These are phyloP conservation scores for Solen grandis DNA, from an alignment of 1,140 invertebrate genomes.

Conservation along the genomic window DNA sequence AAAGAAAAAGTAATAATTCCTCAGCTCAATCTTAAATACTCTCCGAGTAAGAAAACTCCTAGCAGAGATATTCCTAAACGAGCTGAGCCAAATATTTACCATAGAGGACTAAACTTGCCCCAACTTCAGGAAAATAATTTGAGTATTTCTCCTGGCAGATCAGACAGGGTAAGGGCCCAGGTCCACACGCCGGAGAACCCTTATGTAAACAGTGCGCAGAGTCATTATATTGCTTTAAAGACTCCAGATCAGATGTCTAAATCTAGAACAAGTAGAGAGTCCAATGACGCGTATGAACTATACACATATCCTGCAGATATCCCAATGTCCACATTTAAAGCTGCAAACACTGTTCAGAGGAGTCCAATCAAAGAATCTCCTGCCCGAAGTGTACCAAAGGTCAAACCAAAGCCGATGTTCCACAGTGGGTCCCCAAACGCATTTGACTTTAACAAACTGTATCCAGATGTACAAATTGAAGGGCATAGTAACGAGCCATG, in stretches of 20 bases:
- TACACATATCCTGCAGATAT: conserved; percentile 51
- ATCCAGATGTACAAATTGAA: not conserved
- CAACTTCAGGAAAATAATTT: conserved; percentile 32
- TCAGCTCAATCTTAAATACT: not conserved
- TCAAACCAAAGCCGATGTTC: conserved; percentile 43
- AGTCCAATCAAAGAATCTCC: conserved; percentile 46
- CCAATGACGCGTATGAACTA: conserved; percentile 49
- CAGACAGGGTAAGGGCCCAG: conserved; percentile 15
- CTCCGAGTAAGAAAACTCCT: conserved; percentile 14
- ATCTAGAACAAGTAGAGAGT: conserved; percentile 26
- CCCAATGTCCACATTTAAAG: conserved; percentile 47
- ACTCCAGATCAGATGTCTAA: conserved; percentile 11
- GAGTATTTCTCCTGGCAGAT: conserved; percentile 30
- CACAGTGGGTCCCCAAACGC: conserved; percentile 41
- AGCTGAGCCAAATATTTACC: conserved; percentile 46
- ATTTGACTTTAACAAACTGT: conserved; percentile 41
- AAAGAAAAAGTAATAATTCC: conserved; percentile 44
- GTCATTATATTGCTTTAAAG: conserved; percentile 32
- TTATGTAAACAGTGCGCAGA: conserved; percentile 28
- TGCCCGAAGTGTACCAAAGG: not conserved
- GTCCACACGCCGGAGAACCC: conserved; percentile 40
- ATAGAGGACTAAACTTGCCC: conserved; percentile 32
- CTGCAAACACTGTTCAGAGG: conserved; percentile 8
- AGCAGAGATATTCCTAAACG: conserved; percentile 31
- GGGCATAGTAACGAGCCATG: not conserved